These are phyloP conservation scores for Dendrophyllia cribrosa DNA, from an alignment of 64 coral and sea anemone genomes.

Conservation along the genomic window DNA sequence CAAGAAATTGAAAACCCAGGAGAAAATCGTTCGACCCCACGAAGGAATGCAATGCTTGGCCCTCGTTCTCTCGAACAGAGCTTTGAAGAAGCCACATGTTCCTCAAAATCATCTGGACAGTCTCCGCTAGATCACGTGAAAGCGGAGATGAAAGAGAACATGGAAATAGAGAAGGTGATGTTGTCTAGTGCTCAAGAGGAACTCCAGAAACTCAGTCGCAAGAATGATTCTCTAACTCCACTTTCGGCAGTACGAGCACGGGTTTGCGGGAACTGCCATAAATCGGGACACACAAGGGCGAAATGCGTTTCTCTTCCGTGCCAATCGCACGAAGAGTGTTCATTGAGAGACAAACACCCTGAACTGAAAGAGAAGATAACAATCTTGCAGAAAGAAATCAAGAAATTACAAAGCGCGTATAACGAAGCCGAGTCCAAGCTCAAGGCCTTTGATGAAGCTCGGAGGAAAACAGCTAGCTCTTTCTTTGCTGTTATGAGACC, in stretches of 20 bases:
- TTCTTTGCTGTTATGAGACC: conserved; percentile 74
- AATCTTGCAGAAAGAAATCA: conserved; percentile 61
- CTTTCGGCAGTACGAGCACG: neutral
- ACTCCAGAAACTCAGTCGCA: too few species aligned
- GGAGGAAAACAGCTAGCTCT: conserved; percentile 26
- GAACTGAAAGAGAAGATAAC: conserved; percentile 60
- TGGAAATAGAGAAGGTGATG: too few species aligned
- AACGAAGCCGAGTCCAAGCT: conserved; percentile 55
- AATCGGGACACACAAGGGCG: conserved; percentile 36
- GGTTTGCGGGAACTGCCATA: conserved; percentile 62
- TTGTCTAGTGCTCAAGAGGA: neutral
- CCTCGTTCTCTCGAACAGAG: too few species aligned
- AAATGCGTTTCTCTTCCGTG: conserved; percentile 33
- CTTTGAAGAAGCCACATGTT: too few species aligned
- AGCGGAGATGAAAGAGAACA: too few species aligned
- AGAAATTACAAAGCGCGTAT: conserved; percentile 42
- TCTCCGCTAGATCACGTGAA: too few species aligned
- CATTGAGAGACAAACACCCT: conserved; percentile 65
- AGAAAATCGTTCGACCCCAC: too few species aligned
- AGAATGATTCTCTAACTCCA: too few species aligned
- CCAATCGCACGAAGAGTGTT: conserved; percentile 21
- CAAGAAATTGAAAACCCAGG: too few species aligned
- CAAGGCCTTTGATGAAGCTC: conserved; percentile 40
- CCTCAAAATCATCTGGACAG: too few species aligned
- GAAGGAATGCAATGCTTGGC: too few species aligned